Evolutionary conservation across 23 tunicate species (phyloP).

Genomic region (Ascidia mentula): DNA sequence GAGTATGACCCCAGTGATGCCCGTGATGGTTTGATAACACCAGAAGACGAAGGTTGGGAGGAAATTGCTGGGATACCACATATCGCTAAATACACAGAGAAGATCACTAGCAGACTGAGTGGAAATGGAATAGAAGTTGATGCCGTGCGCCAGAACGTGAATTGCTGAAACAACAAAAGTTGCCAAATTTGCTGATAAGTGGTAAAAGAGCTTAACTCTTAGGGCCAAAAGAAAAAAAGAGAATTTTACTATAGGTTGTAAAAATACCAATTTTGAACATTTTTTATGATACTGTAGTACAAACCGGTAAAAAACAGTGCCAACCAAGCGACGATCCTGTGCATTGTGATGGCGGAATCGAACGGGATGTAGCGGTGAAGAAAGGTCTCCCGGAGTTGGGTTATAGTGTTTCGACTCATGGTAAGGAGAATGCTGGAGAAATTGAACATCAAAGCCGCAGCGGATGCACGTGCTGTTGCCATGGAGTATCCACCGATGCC

Average conservation of each 20-base stretch:
- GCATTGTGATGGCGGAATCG: slow-evolving; percentile 83
- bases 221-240: no score
- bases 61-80: slow-evolving; percentile 56
- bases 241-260: neutral
- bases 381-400: slow-evolving; percentile 79
- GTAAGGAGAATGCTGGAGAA: slow-evolving; percentile 84
- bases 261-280: neutral
- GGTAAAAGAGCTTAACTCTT: no score
- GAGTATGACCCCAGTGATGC: slow-evolving; percentile 72
- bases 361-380: slow-evolving; percentile 90
- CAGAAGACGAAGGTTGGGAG: slow-evolving; percentile 75
- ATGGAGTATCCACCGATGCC: slow-evolving; percentile 70
- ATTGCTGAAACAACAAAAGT: no score
- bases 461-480: slow-evolving; percentile 76
- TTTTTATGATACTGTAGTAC: neutral
- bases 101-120: slow-evolving; percentile 76
- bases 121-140: slow-evolving; percentile 85
- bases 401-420: slow-evolving; percentile 87
- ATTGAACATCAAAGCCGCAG: slow-evolving; percentile 85
- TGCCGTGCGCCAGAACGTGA: slow-evolving; percentile 73
- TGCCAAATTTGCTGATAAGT: neutral
- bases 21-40: slow-evolving; percentile 84
- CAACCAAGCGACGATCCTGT: slow-evolving; percentile 76
- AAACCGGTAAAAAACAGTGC: slow-evolving; percentile 69
- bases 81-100: slow-evolving; percentile 70